phyloP scores from a whole-genome alignment of 2,888 invertebrate genomes.

The Drosophila niveifrons region DNA sequence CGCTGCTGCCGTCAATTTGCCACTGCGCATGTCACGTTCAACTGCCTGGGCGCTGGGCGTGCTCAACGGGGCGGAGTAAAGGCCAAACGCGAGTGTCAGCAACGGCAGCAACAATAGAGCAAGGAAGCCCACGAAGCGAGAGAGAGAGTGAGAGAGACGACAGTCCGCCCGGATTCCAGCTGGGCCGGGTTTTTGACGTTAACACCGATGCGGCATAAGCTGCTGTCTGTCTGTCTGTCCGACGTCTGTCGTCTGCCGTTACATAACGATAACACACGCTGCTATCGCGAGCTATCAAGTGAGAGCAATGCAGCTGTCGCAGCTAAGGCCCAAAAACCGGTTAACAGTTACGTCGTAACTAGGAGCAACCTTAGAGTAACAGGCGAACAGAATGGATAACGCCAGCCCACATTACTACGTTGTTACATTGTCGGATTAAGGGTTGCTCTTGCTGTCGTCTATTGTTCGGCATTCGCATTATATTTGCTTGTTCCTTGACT shows the following conservation, averaged over 20 bases:
- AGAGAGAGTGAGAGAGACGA: neutral
- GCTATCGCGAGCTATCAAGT: slow-evolving; percentile 21
- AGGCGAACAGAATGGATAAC: slow-evolving; percentile 76
- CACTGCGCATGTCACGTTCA: slow-evolving; percentile 60
- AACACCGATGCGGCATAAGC: slow-evolving; percentile 33
- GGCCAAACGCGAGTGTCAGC: slow-evolving; percentile 28
- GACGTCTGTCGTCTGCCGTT: slow-evolving; percentile 36
- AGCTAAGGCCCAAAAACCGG: slow-evolving; percentile 56
- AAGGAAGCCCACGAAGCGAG: neutral
- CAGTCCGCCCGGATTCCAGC: slow-evolving; percentile 51
- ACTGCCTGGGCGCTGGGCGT: slow-evolving; percentile 60
- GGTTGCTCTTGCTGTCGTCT: slow-evolving; percentile 41
- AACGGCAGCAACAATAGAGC: neutral
- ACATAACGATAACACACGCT: slow-evolving; percentile 52
- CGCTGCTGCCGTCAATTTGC: neutral
- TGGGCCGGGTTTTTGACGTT: slow-evolving; percentile 64
- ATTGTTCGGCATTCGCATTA: slow-evolving; percentile 12
- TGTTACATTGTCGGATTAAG: slow-evolving; percentile 71
- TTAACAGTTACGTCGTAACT: slow-evolving; percentile 86
- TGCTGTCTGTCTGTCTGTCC: no score
- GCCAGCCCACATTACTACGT: slow-evolving; percentile 76
- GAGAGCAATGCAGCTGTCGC: slow-evolving; percentile 52
- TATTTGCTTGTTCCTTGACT: slow-evolving; percentile 35
- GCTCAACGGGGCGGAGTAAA: slow-evolving; percentile 73
- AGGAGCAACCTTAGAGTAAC: slow-evolving; percentile 84